Evolutionary conservation across 2,888 invertebrate genomes (phyloP).

Genomic region (Vesta saturnalis): DNA sequence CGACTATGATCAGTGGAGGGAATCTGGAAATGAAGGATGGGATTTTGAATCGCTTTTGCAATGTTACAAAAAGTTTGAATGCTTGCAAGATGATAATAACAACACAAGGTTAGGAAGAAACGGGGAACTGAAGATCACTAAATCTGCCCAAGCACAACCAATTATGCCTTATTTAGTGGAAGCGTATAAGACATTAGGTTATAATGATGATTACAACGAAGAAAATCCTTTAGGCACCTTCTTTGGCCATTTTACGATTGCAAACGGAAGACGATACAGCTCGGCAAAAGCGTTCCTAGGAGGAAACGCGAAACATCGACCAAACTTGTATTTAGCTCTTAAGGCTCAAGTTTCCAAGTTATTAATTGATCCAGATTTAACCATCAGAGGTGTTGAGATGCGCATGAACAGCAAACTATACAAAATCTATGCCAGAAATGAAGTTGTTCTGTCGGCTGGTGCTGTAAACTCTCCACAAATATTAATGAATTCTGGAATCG

Average conservation of each 20-base stretch:
- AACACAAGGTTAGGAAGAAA: conserved; percentile 36
- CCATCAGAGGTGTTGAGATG: conserved; percentile 61
- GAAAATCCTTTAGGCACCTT: conserved; percentile 63
- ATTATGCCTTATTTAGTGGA: conserved; percentile 29
- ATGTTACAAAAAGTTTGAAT: conserved; percentile 65
- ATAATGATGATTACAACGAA: conserved; percentile 66
- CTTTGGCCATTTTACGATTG: conserved; percentile 45
- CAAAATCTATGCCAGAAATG: conserved; percentile 69
- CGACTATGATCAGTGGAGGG: conserved; percentile 89
- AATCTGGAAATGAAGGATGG: conserved; percentile 86
- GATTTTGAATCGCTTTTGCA: conserved; percentile 81
- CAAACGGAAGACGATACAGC: conserved; percentile 58
- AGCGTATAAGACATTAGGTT: conserved; percentile 35
- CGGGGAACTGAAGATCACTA: conserved; percentile 22
- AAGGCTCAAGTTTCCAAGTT: conserved; percentile 66
- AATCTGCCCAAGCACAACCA: conserved; percentile 16
- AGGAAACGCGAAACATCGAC: conserved; percentile 60
- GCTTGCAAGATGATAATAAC: background rate
- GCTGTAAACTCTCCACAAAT: conserved; percentile 92
- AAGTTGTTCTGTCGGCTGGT: conserved; percentile 88
- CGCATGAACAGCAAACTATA: conserved; percentile 45
- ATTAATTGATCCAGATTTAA: conserved; percentile 51
- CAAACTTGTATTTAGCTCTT: conserved; percentile 69
- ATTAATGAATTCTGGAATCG: conserved; percentile 71
- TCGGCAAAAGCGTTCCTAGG: conserved; percentile 60